A percentile compares a stretch with the other conserved stretches of the same genome.
Evolutionary conservation across 1,140 invertebrate genomes (phyloP).

Genomic region (Thaumetopoea pityocampa): DNA sequence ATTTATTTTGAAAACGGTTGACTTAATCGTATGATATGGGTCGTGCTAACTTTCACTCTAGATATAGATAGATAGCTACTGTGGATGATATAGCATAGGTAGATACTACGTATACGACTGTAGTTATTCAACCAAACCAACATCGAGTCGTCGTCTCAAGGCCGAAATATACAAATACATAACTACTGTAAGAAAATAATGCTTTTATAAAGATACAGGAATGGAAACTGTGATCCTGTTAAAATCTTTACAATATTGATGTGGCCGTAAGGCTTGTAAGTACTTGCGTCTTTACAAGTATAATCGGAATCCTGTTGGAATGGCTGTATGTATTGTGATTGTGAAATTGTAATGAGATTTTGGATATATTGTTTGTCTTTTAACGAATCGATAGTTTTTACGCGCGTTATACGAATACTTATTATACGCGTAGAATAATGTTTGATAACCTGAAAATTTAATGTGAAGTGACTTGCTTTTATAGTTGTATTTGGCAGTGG

Average conservation of each 20-base stretch:
- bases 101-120: constrained; percentile 53
- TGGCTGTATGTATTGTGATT: too few species aligned
- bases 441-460: too few species aligned
- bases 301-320: constrained; percentile 9
- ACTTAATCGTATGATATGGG: constrained; percentile 38
- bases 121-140: constrained; percentile 74
- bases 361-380: constrained; percentile 7
- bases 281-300: constrained; percentile 16
- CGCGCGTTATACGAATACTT: too few species aligned
- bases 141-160: constrained; percentile 69
- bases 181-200: constrained; percentile 54
- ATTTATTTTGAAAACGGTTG: constrained; percentile 22
- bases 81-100: constrained; percentile 65
- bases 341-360: constrained; percentile 15
- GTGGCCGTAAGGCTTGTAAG: constrained; percentile 15
- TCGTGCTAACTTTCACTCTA: constrained; percentile 74
- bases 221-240: constrained; percentile 19
- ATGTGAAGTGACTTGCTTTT: too few species aligned
- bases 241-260: constrained; percentile 15
- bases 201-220: constrained; percentile 41
- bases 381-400: too few species aligned
- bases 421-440: too few species aligned
- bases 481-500: too few species aligned
- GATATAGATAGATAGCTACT: constrained; percentile 69
- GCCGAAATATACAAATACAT: constrained; percentile 69